Base-by-base conservation (phyloP, 2,888 invertebrate genomes). In the Drosophila colorata region DNA sequence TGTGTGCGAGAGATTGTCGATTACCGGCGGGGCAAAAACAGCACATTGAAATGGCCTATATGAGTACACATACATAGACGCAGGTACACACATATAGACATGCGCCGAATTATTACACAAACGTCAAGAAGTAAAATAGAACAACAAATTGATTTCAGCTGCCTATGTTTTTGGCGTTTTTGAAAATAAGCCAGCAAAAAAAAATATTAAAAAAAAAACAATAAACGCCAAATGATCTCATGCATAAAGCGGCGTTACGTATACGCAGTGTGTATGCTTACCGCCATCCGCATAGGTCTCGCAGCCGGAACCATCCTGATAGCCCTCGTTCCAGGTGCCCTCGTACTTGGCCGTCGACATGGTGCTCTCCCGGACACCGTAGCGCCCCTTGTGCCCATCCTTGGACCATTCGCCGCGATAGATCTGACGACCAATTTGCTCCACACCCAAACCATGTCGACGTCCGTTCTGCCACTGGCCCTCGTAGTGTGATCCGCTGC, bases 381-480 rank as follows among this genome's bases (percentile, higher is more conserved):
- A 99, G 77, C 99, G 96, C 52, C 99, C 99, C 93, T 99, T 99
- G 94, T 97, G 98, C 44, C 99, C 99, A 92, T 98, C 98, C 74
- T 91, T 91, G 65, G 98, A 98, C 98, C 99, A 99, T 94, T 99
- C 99, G 72, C 99, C 99, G 74, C 98, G 95, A 94, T 99, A 99
- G 80, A 98, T 94, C 97, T 99, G 99, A 60, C 98, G 95, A 46
- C 99, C 99, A 74, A 99, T 95, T 72, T 97, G 97, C 93, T 99
- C 99, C 91, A 99, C 97, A 69, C 99, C 99, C 90, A 99, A 94
- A 9, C 99, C 99, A 92, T 99, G 99, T 56, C 99, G 95, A 93
- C 99, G 98, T 76, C 99, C 99, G 92, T 99, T 99, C 93, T 98
- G 99, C 99, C 99, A 99, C 93, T 99, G 98, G 69, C 99, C 99